A percentile compares a stretch with the other conserved stretches of the same genome.
Evolutionary conservation across 2,113 vertebrate genomes (phyloP).

Genomic region (Andinoacara biseriatus): DNA sequence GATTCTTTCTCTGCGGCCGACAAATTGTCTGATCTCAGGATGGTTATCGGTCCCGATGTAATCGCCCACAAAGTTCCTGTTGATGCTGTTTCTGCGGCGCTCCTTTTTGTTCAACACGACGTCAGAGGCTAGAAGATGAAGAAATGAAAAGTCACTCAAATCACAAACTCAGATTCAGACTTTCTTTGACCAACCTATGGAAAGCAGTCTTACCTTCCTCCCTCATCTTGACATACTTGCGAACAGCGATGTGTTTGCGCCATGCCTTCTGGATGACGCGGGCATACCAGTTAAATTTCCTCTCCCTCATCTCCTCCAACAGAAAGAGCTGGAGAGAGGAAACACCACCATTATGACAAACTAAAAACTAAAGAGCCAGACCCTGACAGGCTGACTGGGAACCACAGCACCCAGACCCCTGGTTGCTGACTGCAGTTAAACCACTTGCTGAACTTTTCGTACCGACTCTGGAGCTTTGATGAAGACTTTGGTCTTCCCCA

Average conservation of each 20-base stretch:
- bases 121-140: constrained; percentile 78
- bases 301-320: constrained; percentile 82
- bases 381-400: neutral
- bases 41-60: constrained; percentile 84
- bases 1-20: constrained; percentile 84
- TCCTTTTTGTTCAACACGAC: constrained; percentile 87
- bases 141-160: neutral
- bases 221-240: constrained; percentile 86
- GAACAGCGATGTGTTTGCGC: constrained; percentile 86
- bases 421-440: neutral
- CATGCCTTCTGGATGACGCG: constrained; percentile 87
- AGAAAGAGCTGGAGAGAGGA: constrained; percentile 75
- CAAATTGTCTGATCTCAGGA: constrained; percentile 83
- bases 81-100: constrained; percentile 85
- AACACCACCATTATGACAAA: neutral
- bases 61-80: constrained; percentile 87
- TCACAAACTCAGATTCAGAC: neutral
- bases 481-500: constrained; percentile 85
- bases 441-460: constrained; percentile 24
- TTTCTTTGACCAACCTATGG: too few species aligned
- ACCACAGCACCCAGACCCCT: neutral
- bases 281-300: constrained; percentile 83
- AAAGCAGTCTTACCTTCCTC: constrained; percentile 78
- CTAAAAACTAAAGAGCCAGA: neutral
- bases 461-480: constrained; percentile 89